Base-by-base conservation (phyloP, 2,113 vertebrate genomes). In the Prunella himalayana region DNA sequence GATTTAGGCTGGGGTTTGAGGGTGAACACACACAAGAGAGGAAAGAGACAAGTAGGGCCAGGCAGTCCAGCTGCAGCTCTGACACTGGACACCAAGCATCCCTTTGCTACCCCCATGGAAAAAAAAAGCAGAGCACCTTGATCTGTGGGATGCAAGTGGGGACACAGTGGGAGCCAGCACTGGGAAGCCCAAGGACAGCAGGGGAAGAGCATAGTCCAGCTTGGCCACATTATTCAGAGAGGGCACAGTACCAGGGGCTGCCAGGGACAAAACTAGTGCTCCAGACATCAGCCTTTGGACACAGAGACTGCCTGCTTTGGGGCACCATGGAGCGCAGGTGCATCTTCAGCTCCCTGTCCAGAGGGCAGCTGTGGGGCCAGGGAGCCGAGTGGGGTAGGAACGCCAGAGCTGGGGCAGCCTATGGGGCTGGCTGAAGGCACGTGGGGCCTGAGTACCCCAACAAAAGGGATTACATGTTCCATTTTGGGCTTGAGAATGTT, bases 401-500 rank as follows among this genome's bases (percentile, higher is more conserved):
- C 0, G 5, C 13, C 10, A 22, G 42, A 14, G 7, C 59, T 31
- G 41, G 39, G 27, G 9, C 35, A 87, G 65, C 2, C 2, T 33
- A 47, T 1, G 4, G 19, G 27, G 31, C 21, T 2, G 4, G 15
- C 33, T 0, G 0, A 51, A 20, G 45, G n/a, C 45, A 78, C 10
- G 0, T 0, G 2, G 16, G 10, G 25, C 19, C 69, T 66, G 6
- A 3, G 2, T 3, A 6, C 15, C 9, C 10, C 45, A 4, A 2
- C 6, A 18, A 37, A 78, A 41, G 23, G 13, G 33, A 37, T 0
- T 4, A 11, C 3, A 35, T 65, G 65, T 49, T 68, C 33, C 64
- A 3, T 49, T 77, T 59, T 19, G 71, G 24, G 39, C 39, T 86
- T 72, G 42, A 51, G 20, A 79, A 20, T 37, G 28, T 33, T 80